Conservation (phyloP, 2,888 invertebrate genomes). For the Apoderus coryli region DNA sequence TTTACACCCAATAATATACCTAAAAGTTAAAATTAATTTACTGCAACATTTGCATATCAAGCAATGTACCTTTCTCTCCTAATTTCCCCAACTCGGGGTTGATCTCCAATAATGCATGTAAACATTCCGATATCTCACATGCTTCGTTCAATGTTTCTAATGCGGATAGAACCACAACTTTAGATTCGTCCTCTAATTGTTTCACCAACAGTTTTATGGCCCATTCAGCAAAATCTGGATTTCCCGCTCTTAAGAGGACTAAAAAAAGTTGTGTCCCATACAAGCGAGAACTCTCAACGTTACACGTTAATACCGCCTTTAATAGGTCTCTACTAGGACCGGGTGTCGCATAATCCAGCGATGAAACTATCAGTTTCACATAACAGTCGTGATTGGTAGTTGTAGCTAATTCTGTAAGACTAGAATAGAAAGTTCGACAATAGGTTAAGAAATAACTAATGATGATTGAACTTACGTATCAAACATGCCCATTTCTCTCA, state of each 20-base stretch:
- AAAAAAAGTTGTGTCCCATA: conserved; percentile 88
- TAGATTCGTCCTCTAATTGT: conserved; percentile 73
- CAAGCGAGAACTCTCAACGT: conserved; percentile 47
- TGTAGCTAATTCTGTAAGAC: conserved; percentile 65
- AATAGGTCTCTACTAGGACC: conserved; percentile 44
- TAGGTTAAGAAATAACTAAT: background rate
- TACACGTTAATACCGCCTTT: conserved; percentile 38
- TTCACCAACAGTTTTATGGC: conserved; percentile 70
- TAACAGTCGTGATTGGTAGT: conserved; percentile 82
- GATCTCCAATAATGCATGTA: conserved; percentile 61
- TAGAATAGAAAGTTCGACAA: conserved; percentile 31
- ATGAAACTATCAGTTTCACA: conserved; percentile 83
- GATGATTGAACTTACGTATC: conserved; percentile 43
- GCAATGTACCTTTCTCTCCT: conserved; percentile 55
- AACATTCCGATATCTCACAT: conserved; percentile 68
- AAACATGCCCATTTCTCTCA: conserved; percentile 61
- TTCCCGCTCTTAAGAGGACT: conserved; percentile 64
- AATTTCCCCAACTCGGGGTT: conserved; percentile 53
- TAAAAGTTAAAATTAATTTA: too few species aligned
- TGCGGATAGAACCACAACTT: conserved; percentile 57
- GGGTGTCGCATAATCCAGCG: conserved; percentile 73
- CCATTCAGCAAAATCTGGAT: conserved; percentile 70
- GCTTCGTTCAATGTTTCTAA: conserved; percentile 80
- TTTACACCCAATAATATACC: conserved; percentile 60
- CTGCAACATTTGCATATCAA: too few species aligned